A percentile compares a stretch with the other conserved stretches of the same genome.
Evolutionary conservation across 2,888 invertebrate species (phyloP).

Genomic region (Dorcus parallelipipedus): DNA sequence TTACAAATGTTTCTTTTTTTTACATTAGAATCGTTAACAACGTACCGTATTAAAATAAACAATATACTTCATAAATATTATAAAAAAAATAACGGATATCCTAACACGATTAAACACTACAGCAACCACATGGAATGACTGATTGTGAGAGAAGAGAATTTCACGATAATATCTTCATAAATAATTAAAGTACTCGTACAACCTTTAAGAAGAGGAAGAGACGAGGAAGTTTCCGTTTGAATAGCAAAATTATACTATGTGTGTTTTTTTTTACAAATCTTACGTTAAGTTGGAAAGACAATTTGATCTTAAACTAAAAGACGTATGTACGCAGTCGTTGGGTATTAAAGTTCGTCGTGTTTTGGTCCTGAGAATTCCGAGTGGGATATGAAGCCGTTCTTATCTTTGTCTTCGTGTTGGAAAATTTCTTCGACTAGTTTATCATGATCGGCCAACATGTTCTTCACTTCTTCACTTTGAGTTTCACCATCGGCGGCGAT

Average conservation of each 20-base stretch:
- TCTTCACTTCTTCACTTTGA: conserved; percentile 72
- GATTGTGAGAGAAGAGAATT: not conserved
- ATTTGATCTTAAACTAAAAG: conserved; percentile 18
- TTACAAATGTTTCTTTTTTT: conserved; percentile 9
- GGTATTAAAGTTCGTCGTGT: conserved; percentile 87
- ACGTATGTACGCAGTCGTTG: conserved; percentile 10
- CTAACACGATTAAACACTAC: too few relatives aligned
- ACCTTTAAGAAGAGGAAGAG: not conserved
- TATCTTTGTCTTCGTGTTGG: conserved; percentile 95
- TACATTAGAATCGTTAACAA: conserved; percentile 1
- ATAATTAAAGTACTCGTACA: not conserved
- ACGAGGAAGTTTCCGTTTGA: too few relatives aligned
- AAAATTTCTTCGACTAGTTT: conserved; percentile 95
- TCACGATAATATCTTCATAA: not conserved
- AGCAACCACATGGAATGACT: too few relatives aligned
- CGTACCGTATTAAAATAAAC: too few relatives aligned
- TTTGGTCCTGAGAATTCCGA: conserved; percentile 96
- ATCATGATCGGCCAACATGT: conserved; percentile 84
- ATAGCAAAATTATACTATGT: too few relatives aligned
- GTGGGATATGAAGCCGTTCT: conserved; percentile 93
- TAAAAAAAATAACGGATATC: not conserved
- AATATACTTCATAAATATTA: conserved; percentile 3
- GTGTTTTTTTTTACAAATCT: conserved; percentile 1
- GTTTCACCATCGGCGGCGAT: conserved; percentile 73
- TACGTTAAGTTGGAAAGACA: conserved; percentile 2